Evolutionary conservation across 2,113 vertebrate species (phyloP).

Genomic region (Phycodurus eques): DNA sequence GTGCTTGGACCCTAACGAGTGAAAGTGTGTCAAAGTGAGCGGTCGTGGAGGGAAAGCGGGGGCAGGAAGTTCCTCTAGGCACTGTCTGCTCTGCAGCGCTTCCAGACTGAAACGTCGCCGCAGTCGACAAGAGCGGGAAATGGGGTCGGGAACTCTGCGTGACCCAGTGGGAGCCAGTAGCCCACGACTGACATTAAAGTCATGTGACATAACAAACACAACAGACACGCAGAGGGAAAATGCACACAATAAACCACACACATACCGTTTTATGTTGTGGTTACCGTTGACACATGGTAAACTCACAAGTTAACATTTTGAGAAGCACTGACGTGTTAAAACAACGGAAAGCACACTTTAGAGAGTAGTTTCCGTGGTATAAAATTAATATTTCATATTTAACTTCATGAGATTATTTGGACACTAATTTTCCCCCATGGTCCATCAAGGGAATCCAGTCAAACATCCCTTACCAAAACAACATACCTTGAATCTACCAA

Average conservation of each 20-base stretch:
- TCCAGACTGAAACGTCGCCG: slow-evolving; percentile 35
- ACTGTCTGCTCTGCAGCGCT: slow-evolving; percentile 47
- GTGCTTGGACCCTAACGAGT: neutral
- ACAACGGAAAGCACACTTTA: neutral
- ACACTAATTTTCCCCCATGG: neutral
- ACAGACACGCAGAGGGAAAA: neutral
- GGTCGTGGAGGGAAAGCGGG: slow-evolving; percentile 15
- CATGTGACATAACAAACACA: slow-evolving; percentile 10
- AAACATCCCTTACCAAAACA: too few species aligned
- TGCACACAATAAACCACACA: slow-evolving; percentile 4
- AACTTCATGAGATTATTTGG: neutral
- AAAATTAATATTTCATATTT: neutral
- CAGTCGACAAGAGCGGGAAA: slow-evolving; percentile 57
- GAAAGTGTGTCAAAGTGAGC: slow-evolving; percentile 34
- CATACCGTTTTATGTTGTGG: neutral
- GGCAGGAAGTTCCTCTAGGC: slow-evolving; percentile 50
- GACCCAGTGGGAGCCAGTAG: slow-evolving; percentile 51
- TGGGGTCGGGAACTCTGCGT: slow-evolving; percentile 55
- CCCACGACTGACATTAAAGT: neutral
- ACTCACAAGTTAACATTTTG: neutral
- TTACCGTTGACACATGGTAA: neutral
- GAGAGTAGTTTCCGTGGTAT: neutral
- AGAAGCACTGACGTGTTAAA: neutral
- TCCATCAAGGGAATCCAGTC: neutral
- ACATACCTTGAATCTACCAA: too few species aligned